Evolutionary conservation across 2,888 invertebrate species (phyloP).

Genomic region (Drosophila putrida): DNA sequence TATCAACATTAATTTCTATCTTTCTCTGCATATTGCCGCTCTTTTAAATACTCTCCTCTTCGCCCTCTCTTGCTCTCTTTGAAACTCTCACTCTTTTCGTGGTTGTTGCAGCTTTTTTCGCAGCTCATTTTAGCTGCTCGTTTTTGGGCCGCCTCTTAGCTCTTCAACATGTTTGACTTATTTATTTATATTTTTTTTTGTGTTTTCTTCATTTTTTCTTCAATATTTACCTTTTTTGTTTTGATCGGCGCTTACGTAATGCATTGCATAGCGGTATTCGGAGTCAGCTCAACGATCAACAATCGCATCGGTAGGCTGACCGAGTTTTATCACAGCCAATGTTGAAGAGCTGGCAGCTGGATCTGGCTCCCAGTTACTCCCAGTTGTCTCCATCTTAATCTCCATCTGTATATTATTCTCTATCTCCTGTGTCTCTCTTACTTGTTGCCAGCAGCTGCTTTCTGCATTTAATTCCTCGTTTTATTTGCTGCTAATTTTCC

Average conservation of each 20-base stretch:
- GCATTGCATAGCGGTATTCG: slow-evolving; percentile 48
- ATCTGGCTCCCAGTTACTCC: slow-evolving; percentile 25
- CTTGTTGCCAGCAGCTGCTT: slow-evolving; percentile 14
- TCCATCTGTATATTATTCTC: slow-evolving; percentile 14
- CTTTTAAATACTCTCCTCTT: background rate
- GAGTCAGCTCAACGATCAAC: slow-evolving; percentile 26
- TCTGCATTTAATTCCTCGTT: slow-evolving; percentile 40
- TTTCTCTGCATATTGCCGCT: slow-evolving; percentile 2
- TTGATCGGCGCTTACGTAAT: slow-evolving; percentile 75
- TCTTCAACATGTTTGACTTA: slow-evolving; percentile 66
- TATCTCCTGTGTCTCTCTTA: slow-evolving; percentile 7
- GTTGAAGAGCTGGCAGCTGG: slow-evolving; percentile 8
- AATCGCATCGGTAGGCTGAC: slow-evolving; percentile 23
- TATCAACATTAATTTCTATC: slow-evolving; percentile 35
- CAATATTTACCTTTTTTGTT: slow-evolving; percentile 81
- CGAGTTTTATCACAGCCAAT: slow-evolving; percentile 36
- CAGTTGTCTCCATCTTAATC: slow-evolving; percentile 22
- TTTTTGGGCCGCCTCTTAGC: slow-evolving; percentile 28
- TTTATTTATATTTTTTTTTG: slow-evolving; percentile 52
- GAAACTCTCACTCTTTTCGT: slow-evolving; percentile 13
- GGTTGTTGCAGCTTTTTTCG: slow-evolving; percentile 27
- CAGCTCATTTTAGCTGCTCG: slow-evolving; percentile 29
- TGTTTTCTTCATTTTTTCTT: slow-evolving; percentile 42
- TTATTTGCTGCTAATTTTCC: slow-evolving; percentile 9
- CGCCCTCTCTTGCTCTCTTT: slow-evolving; percentile 10